Evolutionary conservation across 2,113 vertebrate species (phyloP).

Genomic region (Meleagris gallopavo): DNA sequence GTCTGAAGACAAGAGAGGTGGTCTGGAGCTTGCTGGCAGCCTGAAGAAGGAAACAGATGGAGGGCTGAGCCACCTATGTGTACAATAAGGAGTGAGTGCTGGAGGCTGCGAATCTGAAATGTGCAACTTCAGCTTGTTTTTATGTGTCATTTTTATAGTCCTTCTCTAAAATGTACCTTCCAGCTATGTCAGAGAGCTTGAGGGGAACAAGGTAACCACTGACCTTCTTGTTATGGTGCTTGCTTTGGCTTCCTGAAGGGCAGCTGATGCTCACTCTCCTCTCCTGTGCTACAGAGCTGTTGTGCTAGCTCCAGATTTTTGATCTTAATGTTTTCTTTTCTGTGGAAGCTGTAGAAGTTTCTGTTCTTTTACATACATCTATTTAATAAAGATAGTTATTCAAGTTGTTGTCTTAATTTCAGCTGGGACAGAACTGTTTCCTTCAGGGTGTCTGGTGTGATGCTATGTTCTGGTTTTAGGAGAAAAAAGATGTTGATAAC

Average conservation of each 20-base stretch:
- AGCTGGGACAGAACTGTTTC: no score
- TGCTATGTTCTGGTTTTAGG: no score
- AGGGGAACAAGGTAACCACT: not conserved
- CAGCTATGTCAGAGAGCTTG: not conserved
- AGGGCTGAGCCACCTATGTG: not conserved
- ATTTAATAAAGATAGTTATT: not conserved
- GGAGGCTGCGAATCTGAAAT: not conserved
- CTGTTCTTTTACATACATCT: not conserved
- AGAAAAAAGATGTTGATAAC: no score
- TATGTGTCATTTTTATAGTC: not conserved
- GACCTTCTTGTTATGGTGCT: not conserved
- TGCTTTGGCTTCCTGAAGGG: not conserved
- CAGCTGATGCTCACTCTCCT: not conserved
- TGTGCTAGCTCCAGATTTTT: not conserved
- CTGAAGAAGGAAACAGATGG: conserved; percentile 25
- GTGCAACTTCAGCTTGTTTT: not conserved
- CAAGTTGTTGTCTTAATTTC: not conserved
- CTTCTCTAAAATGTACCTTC: not conserved
- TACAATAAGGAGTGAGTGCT: not conserved
- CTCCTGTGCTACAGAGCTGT: not conserved
- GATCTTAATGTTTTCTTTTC: not conserved
- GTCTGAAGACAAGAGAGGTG: conserved; percentile 16
- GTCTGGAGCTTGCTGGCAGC: conserved; percentile 1
- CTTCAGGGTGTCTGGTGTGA: no score
- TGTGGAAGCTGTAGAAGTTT: not conserved